Evolutionary conservation across 1,140 invertebrate species (phyloP).

Genomic region (Aplysia californica): DNA sequence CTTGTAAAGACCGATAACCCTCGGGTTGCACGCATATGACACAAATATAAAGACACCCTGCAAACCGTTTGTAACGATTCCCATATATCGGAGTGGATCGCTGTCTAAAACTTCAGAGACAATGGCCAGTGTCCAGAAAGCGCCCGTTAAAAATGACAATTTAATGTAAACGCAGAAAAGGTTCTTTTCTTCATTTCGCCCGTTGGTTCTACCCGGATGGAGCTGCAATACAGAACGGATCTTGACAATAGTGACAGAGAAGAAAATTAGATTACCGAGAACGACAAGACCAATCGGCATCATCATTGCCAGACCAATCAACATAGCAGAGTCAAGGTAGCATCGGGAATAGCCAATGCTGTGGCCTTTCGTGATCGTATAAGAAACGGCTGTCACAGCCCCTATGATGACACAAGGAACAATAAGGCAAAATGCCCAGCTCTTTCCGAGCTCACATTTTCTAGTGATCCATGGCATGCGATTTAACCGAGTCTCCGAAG

Average conservation of each 20-base stretch:
- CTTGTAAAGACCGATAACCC: neutral
- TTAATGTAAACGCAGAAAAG: neutral
- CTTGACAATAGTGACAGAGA: neutral
- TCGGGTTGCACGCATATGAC: neutral
- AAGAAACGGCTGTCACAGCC: neutral
- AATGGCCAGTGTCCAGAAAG: neutral
- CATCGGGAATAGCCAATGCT: neutral
- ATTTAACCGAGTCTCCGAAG: conserved; percentile 39
- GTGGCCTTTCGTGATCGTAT: neutral
- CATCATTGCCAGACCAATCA: neutral
- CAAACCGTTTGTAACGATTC: neutral
- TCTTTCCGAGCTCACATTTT: neutral
- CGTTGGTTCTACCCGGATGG: neutral
- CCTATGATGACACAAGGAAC: neutral
- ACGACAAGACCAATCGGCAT: neutral
- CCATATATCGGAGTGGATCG: neutral
- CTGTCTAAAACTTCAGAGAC: neutral
- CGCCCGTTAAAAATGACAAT: neutral
- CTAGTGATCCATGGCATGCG: neutral
- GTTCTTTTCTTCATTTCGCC: neutral
- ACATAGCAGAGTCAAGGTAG: neutral
- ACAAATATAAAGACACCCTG: neutral
- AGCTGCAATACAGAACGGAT: neutral
- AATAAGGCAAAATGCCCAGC: neutral
- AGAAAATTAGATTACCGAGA: neutral